A percentile compares a stretch with the other conserved stretches of the same genome.
These are phyloP conservation scores for Archips xylosteana DNA, from an alignment of 2,888 invertebrate species.

Conservation along the genomic window DNA sequence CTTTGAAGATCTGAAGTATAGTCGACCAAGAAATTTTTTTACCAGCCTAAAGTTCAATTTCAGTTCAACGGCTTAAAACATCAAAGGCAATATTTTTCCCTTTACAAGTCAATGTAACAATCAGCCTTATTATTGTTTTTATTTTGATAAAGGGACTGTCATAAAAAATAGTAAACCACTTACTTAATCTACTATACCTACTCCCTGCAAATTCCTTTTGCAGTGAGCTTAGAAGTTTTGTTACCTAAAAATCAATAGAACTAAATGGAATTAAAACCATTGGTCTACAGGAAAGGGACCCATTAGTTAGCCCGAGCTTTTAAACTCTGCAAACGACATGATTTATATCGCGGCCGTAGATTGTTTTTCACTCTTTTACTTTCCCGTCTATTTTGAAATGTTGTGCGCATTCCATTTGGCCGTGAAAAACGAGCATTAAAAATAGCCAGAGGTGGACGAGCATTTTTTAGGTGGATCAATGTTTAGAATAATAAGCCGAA, in stretches of 20 bases:
- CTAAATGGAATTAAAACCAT: constrained; percentile 56
- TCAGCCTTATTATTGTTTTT: too few relatives aligned
- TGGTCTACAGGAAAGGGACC: constrained; percentile 56
- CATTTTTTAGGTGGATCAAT: background rate
- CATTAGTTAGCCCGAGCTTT: constrained; percentile 70
- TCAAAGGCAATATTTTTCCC: too few relatives aligned
- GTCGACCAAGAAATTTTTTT: too few relatives aligned
- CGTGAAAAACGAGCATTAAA: constrained; percentile 61
- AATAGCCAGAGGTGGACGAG: constrained; percentile 52
- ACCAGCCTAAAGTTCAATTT: too few relatives aligned
- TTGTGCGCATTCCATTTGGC: constrained; percentile 65
- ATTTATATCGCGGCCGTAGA: constrained; percentile 64
- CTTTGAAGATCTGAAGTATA: too few relatives aligned
- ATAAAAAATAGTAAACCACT: too few relatives aligned
- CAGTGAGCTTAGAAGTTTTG: background rate
- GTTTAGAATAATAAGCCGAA: constrained; percentile 8
- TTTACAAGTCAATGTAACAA: too few relatives aligned
- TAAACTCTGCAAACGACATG: constrained; percentile 71
- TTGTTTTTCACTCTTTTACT: constrained; percentile 62
- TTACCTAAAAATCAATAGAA: constrained; percentile 48
- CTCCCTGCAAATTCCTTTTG: too few relatives aligned
- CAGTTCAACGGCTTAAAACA: too few relatives aligned
- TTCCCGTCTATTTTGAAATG: constrained; percentile 65
- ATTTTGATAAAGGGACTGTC: too few relatives aligned
- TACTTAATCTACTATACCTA: too few relatives aligned